Conservation (phyloP, 2,113 vertebrate genomes). For the Naja naja region DNA sequence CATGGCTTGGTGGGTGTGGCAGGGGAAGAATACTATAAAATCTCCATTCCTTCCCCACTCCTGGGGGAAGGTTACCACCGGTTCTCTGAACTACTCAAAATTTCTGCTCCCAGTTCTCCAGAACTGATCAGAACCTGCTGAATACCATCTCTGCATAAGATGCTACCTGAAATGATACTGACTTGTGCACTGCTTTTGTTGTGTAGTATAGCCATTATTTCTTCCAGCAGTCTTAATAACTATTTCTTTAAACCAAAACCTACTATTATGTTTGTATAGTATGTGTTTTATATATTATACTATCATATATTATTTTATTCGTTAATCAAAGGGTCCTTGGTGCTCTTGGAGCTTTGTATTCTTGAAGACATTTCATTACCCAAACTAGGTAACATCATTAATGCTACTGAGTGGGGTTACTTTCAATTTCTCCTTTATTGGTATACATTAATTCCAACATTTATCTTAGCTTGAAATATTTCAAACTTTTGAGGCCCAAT, state of each 20-base stretch:
- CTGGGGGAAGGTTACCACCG: no score
- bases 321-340: neutral
- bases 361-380: neutral
- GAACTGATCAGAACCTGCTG: no score
- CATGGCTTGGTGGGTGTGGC: no score
- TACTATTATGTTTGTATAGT: neutral
- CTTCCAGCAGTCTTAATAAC: constrained; percentile 31
- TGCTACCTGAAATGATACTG: neutral
- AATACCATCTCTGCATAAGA: neutral
- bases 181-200: neutral
- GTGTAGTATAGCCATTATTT: constrained; percentile 15
- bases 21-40: no score
- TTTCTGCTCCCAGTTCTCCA: no score
- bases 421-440: no score
- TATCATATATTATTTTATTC: neutral
- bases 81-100: no score
- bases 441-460: neutral
- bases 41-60: no score
- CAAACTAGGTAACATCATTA: neutral
- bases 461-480: neutral
- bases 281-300: neutral
- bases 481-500: neutral
- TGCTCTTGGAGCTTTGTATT: neutral
- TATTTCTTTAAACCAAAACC: neutral
- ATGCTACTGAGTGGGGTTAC: no score